A percentile compares a stretch with the other conserved stretches of the same genome.
These are phyloP conservation scores for Phymorhynchus buccinoides DNA, from an alignment of 1,140 invertebrate species.

Conservation along the genomic window DNA sequence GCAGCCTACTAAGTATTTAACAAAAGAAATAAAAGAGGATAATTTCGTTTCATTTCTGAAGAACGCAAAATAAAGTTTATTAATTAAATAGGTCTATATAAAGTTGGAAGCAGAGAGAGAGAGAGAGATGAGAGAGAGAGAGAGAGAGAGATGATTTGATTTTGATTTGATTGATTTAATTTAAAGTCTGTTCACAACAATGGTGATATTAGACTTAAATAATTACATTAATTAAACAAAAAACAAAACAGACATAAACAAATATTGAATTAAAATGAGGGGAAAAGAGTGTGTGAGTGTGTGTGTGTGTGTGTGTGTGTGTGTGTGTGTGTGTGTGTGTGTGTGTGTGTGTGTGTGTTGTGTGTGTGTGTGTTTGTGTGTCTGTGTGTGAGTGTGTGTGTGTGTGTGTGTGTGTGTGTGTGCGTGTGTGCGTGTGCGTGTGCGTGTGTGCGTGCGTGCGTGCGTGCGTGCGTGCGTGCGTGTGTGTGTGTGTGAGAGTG, in stretches of 20 bases:
- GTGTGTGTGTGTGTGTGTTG: neutral
- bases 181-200: no score
- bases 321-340: slow-evolving; percentile 5
- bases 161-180: no score
- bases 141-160: no score
- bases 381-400: neutral
- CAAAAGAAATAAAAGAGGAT: no score
- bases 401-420: neutral
- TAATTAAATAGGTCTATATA: no score
- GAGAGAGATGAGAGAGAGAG: no score
- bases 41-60: no score
- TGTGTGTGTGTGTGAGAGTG: no score
- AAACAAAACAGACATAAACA: neutral
- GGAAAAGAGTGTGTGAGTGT: neutral
- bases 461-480: neutral
- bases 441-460: neutral
- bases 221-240: neutral
- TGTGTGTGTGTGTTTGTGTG: neutral
- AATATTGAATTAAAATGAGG: neutral
- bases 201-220: no score
- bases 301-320: neutral
- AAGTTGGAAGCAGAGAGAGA: no score
- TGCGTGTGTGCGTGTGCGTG: neutral
- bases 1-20: no score
- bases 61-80: no score